phyloP scores from a whole-genome alignment of 1,140 invertebrate genomes.

The Octopus bimaculoides region DNA sequence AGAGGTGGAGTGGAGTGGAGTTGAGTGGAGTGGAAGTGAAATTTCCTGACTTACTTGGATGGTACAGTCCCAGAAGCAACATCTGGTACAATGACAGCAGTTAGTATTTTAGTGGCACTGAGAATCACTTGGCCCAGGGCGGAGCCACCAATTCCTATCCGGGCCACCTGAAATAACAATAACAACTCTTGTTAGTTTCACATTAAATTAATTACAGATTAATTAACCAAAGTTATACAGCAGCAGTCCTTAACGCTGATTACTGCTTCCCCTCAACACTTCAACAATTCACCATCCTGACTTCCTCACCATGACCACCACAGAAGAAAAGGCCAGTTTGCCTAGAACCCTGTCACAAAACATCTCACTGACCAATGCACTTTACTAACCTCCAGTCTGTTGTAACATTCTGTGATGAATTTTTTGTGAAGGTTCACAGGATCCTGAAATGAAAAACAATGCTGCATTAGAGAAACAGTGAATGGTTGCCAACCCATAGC shows the following conservation, averaged over 20 bases:
- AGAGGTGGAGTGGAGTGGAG: no score
- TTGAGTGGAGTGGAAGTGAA: no score
- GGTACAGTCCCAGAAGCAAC: slow-evolving; percentile 53
- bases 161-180: slow-evolving; percentile 36
- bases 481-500: no score
- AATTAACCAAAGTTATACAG: no score
- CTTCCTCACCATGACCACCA: neutral
- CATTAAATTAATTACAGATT: no score
- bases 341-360: no score
- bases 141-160: slow-evolving; percentile 54
- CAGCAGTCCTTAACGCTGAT: no score
- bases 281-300: no score
- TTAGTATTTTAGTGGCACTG: slow-evolving; percentile 57
- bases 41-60: slow-evolving; percentile 48
- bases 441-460: slow-evolving; percentile 43
- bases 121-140: slow-evolving; percentile 54
- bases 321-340: neutral
- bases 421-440: slow-evolving; percentile 57
- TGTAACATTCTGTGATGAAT: slow-evolving; percentile 62
- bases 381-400: slow-evolving; percentile 55
- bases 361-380: no score
- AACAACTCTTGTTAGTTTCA: no score
- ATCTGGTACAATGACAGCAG: slow-evolving; percentile 57
- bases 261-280: no score
- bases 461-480: no score